Evolutionary conservation across 2,113 vertebrate genomes (phyloP).

Genomic region (Neogale vison): DNA sequence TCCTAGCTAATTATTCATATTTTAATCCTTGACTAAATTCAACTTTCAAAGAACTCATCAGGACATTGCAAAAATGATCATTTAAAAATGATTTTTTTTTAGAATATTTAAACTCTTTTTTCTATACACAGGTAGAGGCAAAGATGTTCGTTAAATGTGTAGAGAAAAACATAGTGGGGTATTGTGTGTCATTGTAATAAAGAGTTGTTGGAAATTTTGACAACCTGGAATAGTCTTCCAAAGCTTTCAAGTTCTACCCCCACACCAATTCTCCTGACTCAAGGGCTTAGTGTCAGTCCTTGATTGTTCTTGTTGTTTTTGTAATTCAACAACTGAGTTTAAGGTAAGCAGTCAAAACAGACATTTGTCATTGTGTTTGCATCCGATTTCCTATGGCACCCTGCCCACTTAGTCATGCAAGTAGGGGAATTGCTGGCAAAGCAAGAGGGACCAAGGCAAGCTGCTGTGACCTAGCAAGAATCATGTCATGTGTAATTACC

Average conservation of each 20-base stretch:
- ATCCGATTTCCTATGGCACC: conserved; percentile 81
- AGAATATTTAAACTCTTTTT: not conserved
- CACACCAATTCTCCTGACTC: conserved; percentile 86
- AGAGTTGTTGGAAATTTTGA: conserved; percentile 57
- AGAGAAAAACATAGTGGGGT: not conserved
- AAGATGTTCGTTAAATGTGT: not conserved
- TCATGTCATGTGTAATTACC: conserved; percentile 93
- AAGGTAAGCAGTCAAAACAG: conserved; percentile 94
- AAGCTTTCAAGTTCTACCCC: conserved; percentile 67
- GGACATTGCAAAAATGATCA: not conserved
- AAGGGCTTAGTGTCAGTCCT: conserved; percentile 88
- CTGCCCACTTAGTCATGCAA: conserved; percentile 86
- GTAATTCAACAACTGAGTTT: conserved; percentile 90
- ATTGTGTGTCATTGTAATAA: not conserved
- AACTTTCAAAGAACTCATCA: not conserved
- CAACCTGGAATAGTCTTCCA: conserved; percentile 19
- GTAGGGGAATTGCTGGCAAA: conserved; percentile 78
- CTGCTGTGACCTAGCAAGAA: conserved; percentile 84
- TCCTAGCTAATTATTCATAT: not conserved
- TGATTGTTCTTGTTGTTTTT: conserved; percentile 98
- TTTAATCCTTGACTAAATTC: not conserved
- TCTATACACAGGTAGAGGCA: not conserved
- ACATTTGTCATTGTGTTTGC: conserved; percentile 92
- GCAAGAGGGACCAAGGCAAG: conserved; percentile 76
- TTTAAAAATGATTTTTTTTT: not conserved